Conservation (phyloP, 2,888 invertebrate genomes). For the Nudaria mundana region DNA sequence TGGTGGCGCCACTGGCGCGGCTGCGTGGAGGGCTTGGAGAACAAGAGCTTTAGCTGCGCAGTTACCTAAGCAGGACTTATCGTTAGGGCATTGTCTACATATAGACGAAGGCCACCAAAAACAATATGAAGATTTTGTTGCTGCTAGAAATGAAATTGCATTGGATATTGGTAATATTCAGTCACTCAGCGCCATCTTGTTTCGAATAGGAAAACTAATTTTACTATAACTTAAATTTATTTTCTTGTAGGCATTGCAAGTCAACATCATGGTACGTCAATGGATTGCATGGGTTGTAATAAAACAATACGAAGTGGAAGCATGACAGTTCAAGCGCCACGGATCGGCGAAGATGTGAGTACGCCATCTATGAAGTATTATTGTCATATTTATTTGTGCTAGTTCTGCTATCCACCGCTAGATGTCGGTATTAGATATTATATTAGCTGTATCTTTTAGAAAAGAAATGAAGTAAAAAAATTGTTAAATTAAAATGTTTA, state of each 20-base stretch:
- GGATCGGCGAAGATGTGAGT: slow-evolving; percentile 85
- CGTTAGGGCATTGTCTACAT: slow-evolving; percentile 93
- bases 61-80: slow-evolving; percentile 96
- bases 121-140: slow-evolving; percentile 96
- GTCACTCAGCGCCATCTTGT: slow-evolving; percentile 42
- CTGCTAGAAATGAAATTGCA: slow-evolving; percentile 96
- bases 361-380: slow-evolving; percentile 31
- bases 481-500: neutral
- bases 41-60: slow-evolving; percentile 87
- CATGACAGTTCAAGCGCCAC: slow-evolving; percentile 91
- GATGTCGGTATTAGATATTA: slow-evolving; percentile 25
- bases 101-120: slow-evolving; percentile 88
- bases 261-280: slow-evolving; percentile 78
- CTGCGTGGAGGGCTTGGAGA: slow-evolving; percentile 70
- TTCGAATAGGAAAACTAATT: slow-evolving; percentile 28
- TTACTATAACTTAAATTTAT: slow-evolving; percentile 18
- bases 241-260: slow-evolving; percentile 80
- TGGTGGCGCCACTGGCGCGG: slow-evolving; percentile 65
- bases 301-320: slow-evolving; percentile 89
- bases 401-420: slow-evolving; percentile 17
- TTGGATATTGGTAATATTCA: slow-evolving; percentile 90
- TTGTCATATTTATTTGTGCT: neutral
- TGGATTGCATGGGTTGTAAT: slow-evolving; percentile 91
- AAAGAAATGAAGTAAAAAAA: too few relatives aligned
- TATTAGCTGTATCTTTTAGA: too few relatives aligned